Base-by-base conservation (phyloP, 2,888 invertebrate species). In the Stomorhina lunata region DNA sequence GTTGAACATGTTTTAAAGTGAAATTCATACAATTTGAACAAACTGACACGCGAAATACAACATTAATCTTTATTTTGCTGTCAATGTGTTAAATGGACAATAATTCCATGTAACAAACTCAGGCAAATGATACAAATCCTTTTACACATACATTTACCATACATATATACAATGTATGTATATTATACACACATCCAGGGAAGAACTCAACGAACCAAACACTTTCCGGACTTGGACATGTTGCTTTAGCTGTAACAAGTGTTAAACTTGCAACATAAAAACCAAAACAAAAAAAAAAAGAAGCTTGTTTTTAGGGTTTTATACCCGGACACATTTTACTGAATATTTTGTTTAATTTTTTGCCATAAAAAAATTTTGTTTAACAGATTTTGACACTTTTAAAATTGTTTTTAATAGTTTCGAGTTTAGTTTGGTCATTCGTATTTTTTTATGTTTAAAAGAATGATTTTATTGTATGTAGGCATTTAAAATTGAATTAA, bases 1-100 rank as follows among this genome's bases (percentile, higher is more conserved):
- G n/a, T n/a, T n/a, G n/a, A 43, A 43, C 7, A 17, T 7, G 15
- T 43, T 43, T n/a, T n/a, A n/a, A n/a, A n/a, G 37, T 17, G 15
- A 4, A 6, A 53, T 53, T 43, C 63, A 53, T 53, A 73, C n/a
- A n/a, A n/a, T n/a, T 63, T 40, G 37, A 73, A 63, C 40, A 40
- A 29, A 53, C 50, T 73, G 73, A 40, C 71, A 59, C 53, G 61
- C 17, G 37, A 32, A 65, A 75, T n/a, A n/a, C n/a, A n/a, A 68
- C 84, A 85, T 85, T 85, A 85, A 85, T 85, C 85, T 83, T 85
- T 85, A 84, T 85, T 84, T 84, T 79, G 65, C 79, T 85, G 85
- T 84, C 84, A 85, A 85, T 84, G 85, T 85, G 84, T 80, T 85
- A 84, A 85, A 85, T 84, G 84, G 85, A 85, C 85, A 84, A 84